Base-by-base conservation (phyloP, 2,888 invertebrate species). In the Scotopteryx bipunctaria region DNA sequence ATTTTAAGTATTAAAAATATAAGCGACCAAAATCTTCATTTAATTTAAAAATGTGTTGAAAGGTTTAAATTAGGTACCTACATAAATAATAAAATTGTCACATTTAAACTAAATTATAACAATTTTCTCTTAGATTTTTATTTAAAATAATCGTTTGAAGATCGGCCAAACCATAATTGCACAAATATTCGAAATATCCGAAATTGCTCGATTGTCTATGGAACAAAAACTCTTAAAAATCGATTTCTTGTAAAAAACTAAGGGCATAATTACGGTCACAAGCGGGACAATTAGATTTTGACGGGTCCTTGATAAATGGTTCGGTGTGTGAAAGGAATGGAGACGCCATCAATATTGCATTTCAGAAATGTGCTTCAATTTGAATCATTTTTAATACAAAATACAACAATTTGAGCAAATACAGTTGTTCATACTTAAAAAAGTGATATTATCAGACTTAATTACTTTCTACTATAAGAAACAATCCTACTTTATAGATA, bases 251-350 rank as follows among this genome's bases (percentile, higher is more conserved):
- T 80, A 86, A 86, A 69, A 86, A 87, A 82, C 83, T 8, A 84
- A 83, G 84, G 85, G 80, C 76, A 73, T 89, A 88, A 90, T 90
- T 87, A 89, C 75, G 85, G 83, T 84, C 86, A 89, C 88, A 85
- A 86, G 78, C 79, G 81, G 86, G 88, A 89, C 90, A 89, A 90
- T 90, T 90, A 90, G 86, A 84, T 85, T 89, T 87, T 90, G 89
- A 90, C 89, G 81, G 86, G 76, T 73, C 76, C 64, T 76, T 90
- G 89, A 90, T 90, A 88, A 88, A 90, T 89, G 85, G 83, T 78
- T n/a, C 73, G 71, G 75, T 73, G 65, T 70, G 64, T 61, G 66
- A 64, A 58, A 53, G 68, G 74, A 31, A 45, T 75, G 61, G 86
- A 86, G 83, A 71, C 61, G 73, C 61, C 4, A n/a, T 16, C 44